Conservation (phyloP, 2,888 invertebrate genomes). For the Protophormia terraenovae region DNA sequence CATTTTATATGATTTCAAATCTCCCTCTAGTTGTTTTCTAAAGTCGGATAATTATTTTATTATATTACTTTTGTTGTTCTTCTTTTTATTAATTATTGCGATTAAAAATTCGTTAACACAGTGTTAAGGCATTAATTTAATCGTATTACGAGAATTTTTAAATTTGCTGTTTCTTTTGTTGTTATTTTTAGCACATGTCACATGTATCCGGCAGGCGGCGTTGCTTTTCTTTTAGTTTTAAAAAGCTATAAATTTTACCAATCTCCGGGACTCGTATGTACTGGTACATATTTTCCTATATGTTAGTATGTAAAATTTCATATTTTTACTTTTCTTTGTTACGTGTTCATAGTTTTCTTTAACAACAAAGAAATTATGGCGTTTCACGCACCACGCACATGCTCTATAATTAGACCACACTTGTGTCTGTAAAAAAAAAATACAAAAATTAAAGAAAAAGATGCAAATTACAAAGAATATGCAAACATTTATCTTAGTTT, state of each 20-base stretch:
- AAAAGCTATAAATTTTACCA: conserved; percentile 61
- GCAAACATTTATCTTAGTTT: background rate
- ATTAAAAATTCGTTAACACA: conserved; percentile 64
- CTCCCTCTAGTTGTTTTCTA: conserved; percentile 14
- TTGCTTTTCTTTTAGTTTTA: conserved; percentile 22
- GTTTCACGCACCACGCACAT: conserved; percentile 11
- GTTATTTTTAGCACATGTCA: conserved; percentile 68
- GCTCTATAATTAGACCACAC: conserved; percentile 34
- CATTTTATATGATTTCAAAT: background rate
- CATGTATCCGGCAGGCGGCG: conserved; percentile 62
- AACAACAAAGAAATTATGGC: conserved; percentile 39
- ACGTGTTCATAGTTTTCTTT: conserved; percentile 15
- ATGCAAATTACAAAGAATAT: background rate
- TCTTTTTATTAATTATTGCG: conserved; percentile 50
- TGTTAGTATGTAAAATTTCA: conserved; percentile 45
- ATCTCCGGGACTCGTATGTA: background rate
- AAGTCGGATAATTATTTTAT: conserved; percentile 11
- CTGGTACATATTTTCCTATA: background rate
- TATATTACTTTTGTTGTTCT: conserved; percentile 10
- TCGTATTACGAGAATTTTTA: conserved; percentile 24
- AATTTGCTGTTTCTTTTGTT: conserved; percentile 19
- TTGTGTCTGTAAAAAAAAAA: background rate
- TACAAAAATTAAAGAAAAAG: background rate
- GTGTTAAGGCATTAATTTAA: conserved; percentile 48
- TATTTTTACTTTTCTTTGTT: conserved; percentile 62